phyloP scores from a whole-genome alignment of 2,113 vertebrate genomes.

The Megaceryle maxima region DNA sequence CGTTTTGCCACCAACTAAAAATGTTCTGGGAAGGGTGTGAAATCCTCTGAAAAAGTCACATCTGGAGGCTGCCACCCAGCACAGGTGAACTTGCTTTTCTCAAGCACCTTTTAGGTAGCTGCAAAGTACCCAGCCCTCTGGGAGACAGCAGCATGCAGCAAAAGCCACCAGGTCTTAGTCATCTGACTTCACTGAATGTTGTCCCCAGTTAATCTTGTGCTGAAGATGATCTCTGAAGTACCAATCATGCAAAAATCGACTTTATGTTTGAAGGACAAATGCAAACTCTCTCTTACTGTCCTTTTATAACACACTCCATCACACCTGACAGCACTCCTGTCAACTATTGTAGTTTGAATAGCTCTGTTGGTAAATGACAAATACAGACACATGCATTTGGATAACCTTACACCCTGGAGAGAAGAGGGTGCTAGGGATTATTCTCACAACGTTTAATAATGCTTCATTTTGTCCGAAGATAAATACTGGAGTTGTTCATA shows the following conservation, averaged over 20 bases:
- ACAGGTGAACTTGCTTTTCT: fast-evolving
- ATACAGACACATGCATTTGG: constrained; percentile 24
- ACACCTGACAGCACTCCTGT: constrained; percentile 55
- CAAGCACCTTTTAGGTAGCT: neutral
- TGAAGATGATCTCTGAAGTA: neutral
- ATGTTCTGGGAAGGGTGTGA: neutral
- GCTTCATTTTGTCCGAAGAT: constrained; percentile 63
- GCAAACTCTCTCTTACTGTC: constrained; percentile 45
- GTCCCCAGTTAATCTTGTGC: neutral
- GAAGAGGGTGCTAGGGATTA: constrained; percentile 49
- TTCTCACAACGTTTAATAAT: constrained; percentile 7
- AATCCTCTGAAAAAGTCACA: neutral
- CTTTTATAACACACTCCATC: constrained; percentile 62
- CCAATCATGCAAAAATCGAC: constrained; percentile 57
- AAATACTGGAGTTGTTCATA: constrained; percentile 59
- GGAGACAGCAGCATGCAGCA: neutral
- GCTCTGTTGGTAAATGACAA: constrained; percentile 63
- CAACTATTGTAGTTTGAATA: constrained; percentile 40
- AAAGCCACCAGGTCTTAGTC: neutral
- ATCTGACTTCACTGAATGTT: neutral
- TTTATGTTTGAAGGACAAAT: constrained; percentile 73
- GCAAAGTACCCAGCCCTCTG: neutral
- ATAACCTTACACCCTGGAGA: constrained; percentile 28
- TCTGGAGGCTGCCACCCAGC: neutral
- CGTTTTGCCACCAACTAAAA: neutral